These are phyloP conservation scores for Rhinogobio ventralis DNA, from an alignment of 2,797 vertebrate species.

Conservation along the genomic window DNA sequence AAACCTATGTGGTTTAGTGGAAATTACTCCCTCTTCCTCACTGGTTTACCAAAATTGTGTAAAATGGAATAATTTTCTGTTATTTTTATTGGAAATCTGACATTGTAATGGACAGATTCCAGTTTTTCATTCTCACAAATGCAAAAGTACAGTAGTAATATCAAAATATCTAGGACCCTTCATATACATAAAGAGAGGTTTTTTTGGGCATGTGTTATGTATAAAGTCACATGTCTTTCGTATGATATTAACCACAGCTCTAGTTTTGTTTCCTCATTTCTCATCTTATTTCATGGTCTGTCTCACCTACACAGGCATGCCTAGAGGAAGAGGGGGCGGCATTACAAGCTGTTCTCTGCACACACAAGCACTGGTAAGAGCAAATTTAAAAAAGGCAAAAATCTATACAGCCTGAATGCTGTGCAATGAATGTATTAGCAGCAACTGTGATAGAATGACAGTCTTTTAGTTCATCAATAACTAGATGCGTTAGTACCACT, in stretches of 20 bases:
- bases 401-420: not conserved
- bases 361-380: constrained; percentile 97
- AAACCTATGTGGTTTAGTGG: constrained; percentile 32
- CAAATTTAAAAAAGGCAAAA: not conserved
- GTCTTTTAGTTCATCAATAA: not conserved
- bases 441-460: not conserved
- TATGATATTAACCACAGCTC: not conserved
- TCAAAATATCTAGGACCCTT: not conserved
- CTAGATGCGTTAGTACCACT: not conserved
- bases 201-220: not conserved
- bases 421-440: not conserved
- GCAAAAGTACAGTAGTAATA: not conserved
- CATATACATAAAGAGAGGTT: not conserved
- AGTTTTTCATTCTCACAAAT: not conserved
- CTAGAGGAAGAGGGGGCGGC: constrained; percentile 88
- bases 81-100: constrained; percentile 11
- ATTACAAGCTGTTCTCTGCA: constrained; percentile 94
- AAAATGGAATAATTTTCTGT: not conserved
- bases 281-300: constrained; percentile 20
- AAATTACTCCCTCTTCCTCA: not conserved
- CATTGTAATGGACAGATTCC: not conserved
- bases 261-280: not conserved
- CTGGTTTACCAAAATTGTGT: constrained; percentile 10
- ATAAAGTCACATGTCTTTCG: not conserved
- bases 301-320: constrained; percentile 75